A percentile compares a stretch with the other conserved stretches of the same genome.
Conservation (phyloP, 2,797 vertebrate species). For the Mormyrus hasselquistii region DNA sequence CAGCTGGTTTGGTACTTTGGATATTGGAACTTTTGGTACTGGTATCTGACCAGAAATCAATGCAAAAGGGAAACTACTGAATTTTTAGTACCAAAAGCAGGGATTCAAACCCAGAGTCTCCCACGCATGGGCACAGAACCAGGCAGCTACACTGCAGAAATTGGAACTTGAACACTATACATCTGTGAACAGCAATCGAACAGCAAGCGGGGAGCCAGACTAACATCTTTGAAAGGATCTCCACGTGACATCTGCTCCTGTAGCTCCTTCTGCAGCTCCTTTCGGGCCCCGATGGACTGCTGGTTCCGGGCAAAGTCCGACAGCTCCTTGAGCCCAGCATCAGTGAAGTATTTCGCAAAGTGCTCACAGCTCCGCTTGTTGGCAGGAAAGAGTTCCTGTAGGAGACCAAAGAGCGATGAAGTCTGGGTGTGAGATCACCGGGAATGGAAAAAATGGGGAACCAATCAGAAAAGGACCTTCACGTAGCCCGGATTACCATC, state of each 20-base stretch:
- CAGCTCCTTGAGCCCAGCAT: conserved; percentile 82
- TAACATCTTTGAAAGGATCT: conserved; percentile 82
- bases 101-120: neutral
- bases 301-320: conserved; percentile 85
- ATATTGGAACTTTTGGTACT: neutral
- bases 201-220: conserved; percentile 28
- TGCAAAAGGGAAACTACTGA: neutral
- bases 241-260: conserved; percentile 85
- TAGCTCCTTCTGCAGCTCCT: conserved; percentile 85
- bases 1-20: neutral
- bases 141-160: neutral
- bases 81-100: neutral
- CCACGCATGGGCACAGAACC: neutral
- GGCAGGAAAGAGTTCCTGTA: conserved; percentile 85
- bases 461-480: neutral
- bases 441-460: neutral
- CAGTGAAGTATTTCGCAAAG: conserved; percentile 88
- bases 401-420: conserved; percentile 34
- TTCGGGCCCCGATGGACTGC: conserved; percentile 82
- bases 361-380: conserved; percentile 90
- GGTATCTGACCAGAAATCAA: neutral
- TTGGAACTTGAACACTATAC: neutral
- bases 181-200: neutral
- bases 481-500: neutral
- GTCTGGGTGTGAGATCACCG: neutral